phyloP scores from a whole-genome alignment of 1,140 invertebrate genomes.

The Atta cephalotes region DNA sequence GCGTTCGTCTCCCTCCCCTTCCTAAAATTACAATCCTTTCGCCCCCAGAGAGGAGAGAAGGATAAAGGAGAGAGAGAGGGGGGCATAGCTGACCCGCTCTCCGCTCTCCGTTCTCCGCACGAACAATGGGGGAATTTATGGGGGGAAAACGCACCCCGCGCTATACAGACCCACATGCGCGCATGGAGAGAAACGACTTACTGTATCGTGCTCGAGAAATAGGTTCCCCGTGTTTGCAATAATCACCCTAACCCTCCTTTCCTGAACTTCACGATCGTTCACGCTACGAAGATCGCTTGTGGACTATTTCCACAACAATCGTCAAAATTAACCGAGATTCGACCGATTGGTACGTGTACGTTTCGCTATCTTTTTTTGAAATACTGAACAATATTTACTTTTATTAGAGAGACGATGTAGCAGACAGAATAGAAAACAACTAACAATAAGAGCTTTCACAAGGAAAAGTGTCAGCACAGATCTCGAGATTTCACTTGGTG shows the following conservation, averaged over 20 bases:
- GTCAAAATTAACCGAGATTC: conserved; percentile 7
- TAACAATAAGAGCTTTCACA: background rate
- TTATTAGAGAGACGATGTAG: background rate
- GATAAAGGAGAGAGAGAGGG: background rate
- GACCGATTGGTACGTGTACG: no score
- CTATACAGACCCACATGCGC: conserved; percentile 57
- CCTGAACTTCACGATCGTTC: background rate
- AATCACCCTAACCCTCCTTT: conserved; percentile 33
- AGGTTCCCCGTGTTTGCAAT: conserved; percentile 21
- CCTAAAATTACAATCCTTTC: conserved; percentile 68
- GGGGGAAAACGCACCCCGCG: conserved; percentile 47
- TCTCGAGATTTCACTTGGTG: background rate
- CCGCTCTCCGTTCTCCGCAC: conserved; percentile 18
- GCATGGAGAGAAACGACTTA: conserved; percentile 36
- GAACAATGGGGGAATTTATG: conserved; percentile 64
- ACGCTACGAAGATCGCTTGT: background rate
- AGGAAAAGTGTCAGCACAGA: background rate
- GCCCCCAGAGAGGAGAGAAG: conserved; percentile 1
- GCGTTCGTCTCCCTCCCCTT: background rate
- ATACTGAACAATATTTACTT: background rate
- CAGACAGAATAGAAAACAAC: no score
- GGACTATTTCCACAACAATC: background rate
- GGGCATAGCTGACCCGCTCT: conserved; percentile 56
- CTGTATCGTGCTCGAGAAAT: background rate
- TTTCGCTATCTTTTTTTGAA: background rate